phyloP scores from a whole-genome alignment of 1,140 invertebrate species.

The Apis laboriosa region DNA sequence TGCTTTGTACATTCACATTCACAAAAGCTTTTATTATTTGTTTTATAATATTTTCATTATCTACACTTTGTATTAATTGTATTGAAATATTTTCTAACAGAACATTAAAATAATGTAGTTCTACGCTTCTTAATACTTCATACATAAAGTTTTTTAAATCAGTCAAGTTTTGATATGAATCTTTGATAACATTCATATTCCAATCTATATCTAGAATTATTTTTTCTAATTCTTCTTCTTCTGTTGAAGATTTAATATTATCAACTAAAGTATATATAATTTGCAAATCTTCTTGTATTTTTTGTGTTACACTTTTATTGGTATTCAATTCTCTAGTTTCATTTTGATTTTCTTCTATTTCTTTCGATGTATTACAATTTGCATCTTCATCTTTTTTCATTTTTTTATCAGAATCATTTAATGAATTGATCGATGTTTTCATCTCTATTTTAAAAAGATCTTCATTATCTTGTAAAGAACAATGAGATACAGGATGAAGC shows the following conservation, averaged over 20 bases:
- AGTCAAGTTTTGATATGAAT: slow-evolving; percentile 60
- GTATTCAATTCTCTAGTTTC: neutral
- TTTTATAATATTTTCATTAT: slow-evolving; percentile 59
- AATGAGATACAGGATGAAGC: neutral
- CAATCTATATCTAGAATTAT: slow-evolving; percentile 63
- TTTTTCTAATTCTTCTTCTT: slow-evolving; percentile 63
- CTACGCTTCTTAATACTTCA: slow-evolving; percentile 71
- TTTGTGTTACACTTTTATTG: slow-evolving; percentile 55
- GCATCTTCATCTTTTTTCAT: neutral
- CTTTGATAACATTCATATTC: slow-evolving; percentile 66
- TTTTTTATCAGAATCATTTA: neutral
- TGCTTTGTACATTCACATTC: slow-evolving; percentile 65
- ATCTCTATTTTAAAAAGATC: neutral
- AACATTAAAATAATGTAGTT: slow-evolving; percentile 70
- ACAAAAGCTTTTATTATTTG: slow-evolving; percentile 70
- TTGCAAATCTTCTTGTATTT: slow-evolving; percentile 68
- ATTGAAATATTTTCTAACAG: slow-evolving; percentile 69
- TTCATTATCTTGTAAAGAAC: neutral
- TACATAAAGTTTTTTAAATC: slow-evolving; percentile 68
- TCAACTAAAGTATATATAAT: slow-evolving; percentile 64
- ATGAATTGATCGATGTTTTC: neutral
- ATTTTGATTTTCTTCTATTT: neutral
- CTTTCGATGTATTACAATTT: slow-evolving; percentile 5
- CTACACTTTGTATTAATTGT: slow-evolving; percentile 59
- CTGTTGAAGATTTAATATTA: slow-evolving; percentile 63